Conservation (phyloP, 2,113 vertebrate species). For the Epinephelus moara region DNA sequence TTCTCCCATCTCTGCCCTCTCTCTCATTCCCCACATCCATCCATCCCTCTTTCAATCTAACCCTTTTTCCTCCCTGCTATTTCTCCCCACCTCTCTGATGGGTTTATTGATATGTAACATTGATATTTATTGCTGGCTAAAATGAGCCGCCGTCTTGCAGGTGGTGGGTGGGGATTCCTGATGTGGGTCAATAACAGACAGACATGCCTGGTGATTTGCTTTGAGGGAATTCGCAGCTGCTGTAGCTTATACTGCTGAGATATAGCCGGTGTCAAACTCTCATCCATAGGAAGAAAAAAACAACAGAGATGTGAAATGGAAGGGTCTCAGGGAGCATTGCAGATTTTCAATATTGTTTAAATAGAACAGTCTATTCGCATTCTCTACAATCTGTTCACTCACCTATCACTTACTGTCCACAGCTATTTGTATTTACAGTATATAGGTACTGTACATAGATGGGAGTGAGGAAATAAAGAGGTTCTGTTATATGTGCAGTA, state of each 20-base stretch:
- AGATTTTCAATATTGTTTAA: conserved; percentile 65
- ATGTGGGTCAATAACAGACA: conserved; percentile 79
- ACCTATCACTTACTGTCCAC: conserved; percentile 49
- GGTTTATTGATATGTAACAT: conserved; percentile 83
- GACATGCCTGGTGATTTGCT: conserved; percentile 74
- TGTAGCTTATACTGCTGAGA: conserved; percentile 61
- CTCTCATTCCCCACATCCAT: conserved; percentile 53
- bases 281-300: conserved; percentile 48
- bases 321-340: conserved; percentile 58
- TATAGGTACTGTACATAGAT: conserved; percentile 30
- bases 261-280: conserved; percentile 54
- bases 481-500: conserved; percentile 17
- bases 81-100: conserved; percentile 63
- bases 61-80: conserved; percentile 51
- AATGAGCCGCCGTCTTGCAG: conserved; percentile 72
- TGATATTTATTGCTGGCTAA: conserved; percentile 80
- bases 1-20: conserved; percentile 55
- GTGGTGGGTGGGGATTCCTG: conserved; percentile 70
- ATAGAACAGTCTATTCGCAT: conserved; percentile 49
- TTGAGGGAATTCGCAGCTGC: conserved; percentile 70
- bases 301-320: conserved; percentile 58
- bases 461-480: conserved; percentile 42
- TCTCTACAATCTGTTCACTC: conserved; percentile 40
- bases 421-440: conserved; percentile 44
- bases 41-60: conserved; percentile 58